Evolutionary conservation across 2,888 invertebrate genomes (phyloP), one percentile per base, ranked within the genome.

Genomic region (Pandemis corylana): DNA sequence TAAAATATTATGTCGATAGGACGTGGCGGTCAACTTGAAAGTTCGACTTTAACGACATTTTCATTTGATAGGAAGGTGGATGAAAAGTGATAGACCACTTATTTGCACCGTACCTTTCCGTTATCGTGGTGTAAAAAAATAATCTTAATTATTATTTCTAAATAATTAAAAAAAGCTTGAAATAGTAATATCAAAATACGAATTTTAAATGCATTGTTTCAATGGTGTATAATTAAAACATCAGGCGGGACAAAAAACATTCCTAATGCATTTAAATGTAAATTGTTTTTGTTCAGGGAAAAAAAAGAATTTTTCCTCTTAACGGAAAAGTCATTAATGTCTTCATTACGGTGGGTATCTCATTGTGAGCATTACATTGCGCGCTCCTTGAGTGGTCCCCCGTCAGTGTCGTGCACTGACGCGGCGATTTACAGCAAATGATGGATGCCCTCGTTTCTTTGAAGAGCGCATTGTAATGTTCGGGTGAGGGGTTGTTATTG

Each of bases 261-360:
- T 63, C 44, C 36, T 68, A 59, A 65, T 61, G 61, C 61, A 73
- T 63, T 65, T 49, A 42, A 68, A 73, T 41, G 44, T 36, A 59
- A 73, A 68, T 73, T 49, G 42, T 49, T 69, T 68, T 49, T 49
- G 49, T 36, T 59, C 49, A 59, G 51, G 42, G 70, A 41, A 13
- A 41, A 13, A 66, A 69, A 61, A 59, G 59, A 61, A 61, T 70
- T 70, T 70, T 61, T 49, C 56, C 73, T 64, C 28, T 20, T 59
- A 59, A 28, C 70, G 62, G 72, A 68, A 75, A 78, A 78, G 78
- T 78, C 77, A 79, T 79, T 79, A 78, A 73, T 71, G 70, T 73
- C 71, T 73, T 77, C 76, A 78, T 77, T 78, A 77, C 66, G 63
- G 72, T 51, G 59, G 64, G 70, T 63, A 53, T 71, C 56, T 71